phyloP scores from a whole-genome alignment of 2,113 vertebrate genomes.

The Oxyura jamaicensis region DNA sequence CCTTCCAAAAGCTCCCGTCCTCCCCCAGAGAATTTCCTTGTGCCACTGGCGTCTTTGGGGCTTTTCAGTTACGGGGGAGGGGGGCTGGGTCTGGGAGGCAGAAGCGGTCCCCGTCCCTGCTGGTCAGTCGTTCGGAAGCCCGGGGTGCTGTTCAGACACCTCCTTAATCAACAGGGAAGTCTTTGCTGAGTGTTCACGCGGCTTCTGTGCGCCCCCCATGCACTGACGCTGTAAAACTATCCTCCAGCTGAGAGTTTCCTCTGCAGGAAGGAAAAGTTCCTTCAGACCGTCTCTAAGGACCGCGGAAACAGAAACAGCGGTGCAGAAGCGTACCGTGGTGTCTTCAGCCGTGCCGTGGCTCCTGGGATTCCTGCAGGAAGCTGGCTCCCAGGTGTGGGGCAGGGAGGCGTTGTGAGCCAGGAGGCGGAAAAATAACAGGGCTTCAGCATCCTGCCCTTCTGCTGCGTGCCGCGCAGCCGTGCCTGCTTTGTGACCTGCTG shows the following conservation, averaged over 20 bases:
- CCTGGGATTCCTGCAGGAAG: neutral
- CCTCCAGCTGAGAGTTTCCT: neutral
- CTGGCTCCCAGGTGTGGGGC: neutral
- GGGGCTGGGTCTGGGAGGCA: too few species aligned
- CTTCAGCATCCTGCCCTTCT: neutral
- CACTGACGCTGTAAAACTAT: neutral
- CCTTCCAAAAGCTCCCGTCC: neutral
- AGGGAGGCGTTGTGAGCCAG: neutral
- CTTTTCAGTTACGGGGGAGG: neutral
- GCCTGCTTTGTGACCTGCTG: neutral
- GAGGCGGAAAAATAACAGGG: neutral
- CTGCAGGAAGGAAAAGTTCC: neutral
- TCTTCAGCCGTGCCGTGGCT: neutral
- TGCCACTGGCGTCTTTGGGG: neutral
- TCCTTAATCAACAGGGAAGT: neutral
- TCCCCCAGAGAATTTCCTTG: neutral
- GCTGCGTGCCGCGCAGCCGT: neutral
- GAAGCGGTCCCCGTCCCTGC: neutral
- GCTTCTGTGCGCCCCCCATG: neutral
- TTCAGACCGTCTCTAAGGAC: neutral
- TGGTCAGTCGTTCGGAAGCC: neutral
- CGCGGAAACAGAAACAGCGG: neutral
- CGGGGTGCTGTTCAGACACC: neutral
- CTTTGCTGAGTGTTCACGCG: neutral
- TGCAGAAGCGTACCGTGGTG: neutral